Base-by-base conservation (phyloP, 2,888 invertebrate species). In the Pyrochroa serraticornis region DNA sequence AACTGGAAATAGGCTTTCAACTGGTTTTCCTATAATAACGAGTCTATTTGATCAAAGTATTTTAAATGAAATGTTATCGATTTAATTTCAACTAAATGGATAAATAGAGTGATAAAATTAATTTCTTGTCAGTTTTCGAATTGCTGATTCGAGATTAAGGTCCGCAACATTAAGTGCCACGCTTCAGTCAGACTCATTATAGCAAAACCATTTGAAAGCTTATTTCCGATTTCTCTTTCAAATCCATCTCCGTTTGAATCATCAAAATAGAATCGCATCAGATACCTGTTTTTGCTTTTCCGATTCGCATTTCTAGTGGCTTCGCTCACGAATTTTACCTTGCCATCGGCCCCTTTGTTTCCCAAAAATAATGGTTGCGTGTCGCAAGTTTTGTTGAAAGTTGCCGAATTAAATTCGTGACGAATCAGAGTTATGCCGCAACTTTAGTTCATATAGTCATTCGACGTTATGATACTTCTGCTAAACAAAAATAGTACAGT, bases 101-200 rank as follows among this genome's bases (percentile, higher is more conserved):
- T n/a, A n/a, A n/a, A n/a, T n/a, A n/a, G n/a, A n/a, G n/a, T n/a
- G n/a, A n/a, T n/a, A n/a, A n/a, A n/a, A n/a, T n/a, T n/a, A n/a
- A n/a, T n/a, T n/a, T n/a, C n/a, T n/a, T n/a, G n/a, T n/a, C n/a
- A n/a, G n/a, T n/a, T n/a, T n/a, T n/a, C n/a, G n/a, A n/a, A n/a
- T n/a, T n/a, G n/a, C n/a, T n/a, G n/a, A n/a, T n/a, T n/a, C n/a
- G n/a, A n/a, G n/a, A n/a, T n/a, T n/a, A n/a, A n/a, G n/a, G n/a
- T n/a, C n/a, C n/a, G n/a, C n/a, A n/a, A n/a, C n/a, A n/a, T n/a
- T n/a, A n/a, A n/a, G n/a, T n/a, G n/a, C n/a, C n/a, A n/a, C n/a
- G n/a, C n/a, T n/a, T n/a, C n/a, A n/a, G n/a, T n/a, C n/a, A 50
- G 50, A 54, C 47, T 59, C 34, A 59, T 59, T 50, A 55, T 48